Conservation (phyloP, 1,140 invertebrate species). For the Drosophila truncata region DNA sequence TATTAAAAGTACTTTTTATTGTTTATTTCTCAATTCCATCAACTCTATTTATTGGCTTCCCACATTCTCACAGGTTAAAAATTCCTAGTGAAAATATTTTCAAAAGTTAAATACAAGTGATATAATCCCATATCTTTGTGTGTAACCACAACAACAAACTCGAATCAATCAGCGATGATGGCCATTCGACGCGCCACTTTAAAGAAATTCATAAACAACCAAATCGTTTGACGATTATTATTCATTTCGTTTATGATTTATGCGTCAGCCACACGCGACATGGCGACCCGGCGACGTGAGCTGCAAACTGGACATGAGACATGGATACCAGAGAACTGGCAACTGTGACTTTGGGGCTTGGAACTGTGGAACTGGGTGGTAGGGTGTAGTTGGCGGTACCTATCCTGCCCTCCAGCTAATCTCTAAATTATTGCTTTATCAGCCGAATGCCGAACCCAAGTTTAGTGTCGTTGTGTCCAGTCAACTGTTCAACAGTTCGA, state of each 20-base stretch:
- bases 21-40: background rate
- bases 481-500: conserved; percentile 49
- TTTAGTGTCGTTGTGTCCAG: conserved; percentile 50
- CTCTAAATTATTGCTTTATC: conserved; percentile 53
- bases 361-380: conserved; percentile 8
- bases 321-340: conserved; percentile 2
- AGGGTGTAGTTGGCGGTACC: conserved; percentile 6
- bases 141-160: conserved; percentile 47
- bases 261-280: conserved; percentile 79
- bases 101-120: background rate
- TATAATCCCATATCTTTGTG: conserved; percentile 2
- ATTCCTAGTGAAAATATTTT: no score
- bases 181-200: conserved; percentile 74
- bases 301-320: conserved; percentile 24
- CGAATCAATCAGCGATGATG: conserved; percentile 70
- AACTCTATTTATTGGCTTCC: background rate
- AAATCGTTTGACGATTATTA: conserved; percentile 79
- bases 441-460: conserved; percentile 46
- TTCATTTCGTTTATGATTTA: conserved; percentile 71
- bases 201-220: conserved; percentile 80
- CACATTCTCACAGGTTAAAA: background rate
- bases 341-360: background rate
- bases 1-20: background rate
- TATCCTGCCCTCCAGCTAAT: conserved; percentile 30
- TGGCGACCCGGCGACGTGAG: conserved; percentile 31